Percentiles rank a stretch among this genome's conserved stretches.
phyloP scores from a whole-genome alignment of 2,113 vertebrate genomes.

The Engystomops pustulosus region DNA sequence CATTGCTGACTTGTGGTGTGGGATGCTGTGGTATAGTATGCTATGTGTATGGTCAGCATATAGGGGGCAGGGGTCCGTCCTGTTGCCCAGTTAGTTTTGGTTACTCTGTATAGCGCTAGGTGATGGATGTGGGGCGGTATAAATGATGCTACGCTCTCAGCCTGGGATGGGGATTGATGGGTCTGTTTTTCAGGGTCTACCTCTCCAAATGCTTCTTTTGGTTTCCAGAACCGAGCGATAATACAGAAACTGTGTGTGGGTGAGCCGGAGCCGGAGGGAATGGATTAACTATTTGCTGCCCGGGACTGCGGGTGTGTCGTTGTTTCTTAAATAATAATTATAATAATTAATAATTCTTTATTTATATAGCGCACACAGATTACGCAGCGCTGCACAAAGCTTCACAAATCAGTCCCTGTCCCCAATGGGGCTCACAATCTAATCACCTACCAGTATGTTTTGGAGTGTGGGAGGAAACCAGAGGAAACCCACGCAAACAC shows the following conservation, averaged over 20 bases:
- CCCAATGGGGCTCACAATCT: no score
- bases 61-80: not conserved
- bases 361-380: no score
- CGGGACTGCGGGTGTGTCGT: not conserved
- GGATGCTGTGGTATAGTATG: no score
- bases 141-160: not conserved
- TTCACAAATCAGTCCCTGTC: no score
- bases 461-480: no score
- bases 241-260: constrained; percentile 36
- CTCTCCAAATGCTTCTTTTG: constrained; percentile 54
- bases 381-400: no score
- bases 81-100: no score
- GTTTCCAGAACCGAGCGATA: constrained; percentile 1
- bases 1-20: no score
- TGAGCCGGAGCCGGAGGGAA: not conserved
- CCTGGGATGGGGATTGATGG: constrained; percentile 9
- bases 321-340: not conserved
- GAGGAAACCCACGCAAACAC: no score
- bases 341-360: no score
- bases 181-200: constrained; percentile 17
- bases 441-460: no score
- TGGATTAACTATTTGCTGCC: constrained; percentile 27
- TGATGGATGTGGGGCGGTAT: not conserved
- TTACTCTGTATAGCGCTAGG: not conserved
- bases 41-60: not conserved